Evolutionary conservation across 30 jellyfish, hydroid and myxozoan genomes (phyloP), one percentile per base, ranked within the genome.

Genomic region (Turritopsis dohrnii): DNA sequence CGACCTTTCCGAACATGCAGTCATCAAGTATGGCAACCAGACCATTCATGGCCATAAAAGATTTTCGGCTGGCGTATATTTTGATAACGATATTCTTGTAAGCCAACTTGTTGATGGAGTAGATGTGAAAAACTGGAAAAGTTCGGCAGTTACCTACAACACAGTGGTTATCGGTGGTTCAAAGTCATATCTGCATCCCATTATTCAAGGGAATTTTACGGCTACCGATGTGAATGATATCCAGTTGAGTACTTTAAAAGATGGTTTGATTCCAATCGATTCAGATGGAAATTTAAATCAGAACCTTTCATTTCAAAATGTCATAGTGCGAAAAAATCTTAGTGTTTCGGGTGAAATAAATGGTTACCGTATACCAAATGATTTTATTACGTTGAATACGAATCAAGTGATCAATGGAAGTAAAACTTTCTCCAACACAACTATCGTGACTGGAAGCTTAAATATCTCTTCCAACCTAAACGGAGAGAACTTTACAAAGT

Each of bases 81-180:
- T 16, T 52, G 85, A 18, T 29, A 19, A 9, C 30, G 71, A 90
- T 79, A 71, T 90, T 13, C 24, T n/a, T 18, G 91, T 90, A 18
- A 81, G 53, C 83, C 96, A 96, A 22, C 76, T 87, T 18, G 95
- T 93, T 60, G 95, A 93, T 66, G 90, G 96, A 29, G 96, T 87
- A 17, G 87, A 93, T 71, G 21, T 93, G 16, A 69, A 86, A 28
- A 66, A 81, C 17, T 77, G 92, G 84, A 65, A 26, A 66, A 71
- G 26, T 7, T 31, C 80, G 23, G 79, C 84, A 20, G 96, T 85
- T 29, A 80, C 54, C 54, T 27, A 52, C 20, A 29, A 25, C 29
- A 19, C 26, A 77, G 27, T 1, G 1, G 1, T 71, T 52, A 83
- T 92, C 7, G 88, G 81, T 26, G 97, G 97, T 29, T 65, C 26